Evolutionary conservation across 2,113 vertebrate genomes (phyloP), one percentile per base, ranked within the genome.

Genomic region (Ciconia maguari): DNA sequence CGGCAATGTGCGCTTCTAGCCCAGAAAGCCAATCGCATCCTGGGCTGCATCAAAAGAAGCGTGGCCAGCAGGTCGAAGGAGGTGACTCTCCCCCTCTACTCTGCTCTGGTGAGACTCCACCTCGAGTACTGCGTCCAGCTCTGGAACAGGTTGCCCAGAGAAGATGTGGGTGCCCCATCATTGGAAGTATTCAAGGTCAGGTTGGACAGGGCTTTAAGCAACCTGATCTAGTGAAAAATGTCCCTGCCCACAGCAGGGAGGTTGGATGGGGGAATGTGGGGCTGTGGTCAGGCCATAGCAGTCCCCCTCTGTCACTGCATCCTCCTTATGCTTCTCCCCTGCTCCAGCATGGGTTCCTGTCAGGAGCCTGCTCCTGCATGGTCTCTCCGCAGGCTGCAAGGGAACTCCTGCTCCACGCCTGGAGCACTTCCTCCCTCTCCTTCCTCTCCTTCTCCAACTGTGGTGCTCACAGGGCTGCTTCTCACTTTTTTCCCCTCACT

Each of bases 181-280:
- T 1, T 49, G 22, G 8, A 70, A 16, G 29, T 7, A 11, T 60
- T 71, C 81, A 83, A 29, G 24, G 29, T 10, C 55, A 71, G 36
- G 18, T 1, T 60, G 44, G 29, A 60, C 1, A 0, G 55, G 18
- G 36, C 36, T 51, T 42, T 42, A 18, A 71, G 36, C 30, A 61
- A 71, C 55, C 10, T 71, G 22, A 22, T 27, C 30, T 17, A 51
- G 7, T 29, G 11, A 22, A 51, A 41, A 29, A 51, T 42, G 24
- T 34, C 18, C 24, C 22, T 49, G n/a, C 21, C 26, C 14, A 27
- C 1, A 2, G 17, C 5, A 54, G 16, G 2, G 26, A 4, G 7
- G 24, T 24, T 60, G 46, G 27, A 71, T 4, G 3, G 44, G 44
- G n/a, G 19, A 81, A 66, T 11, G 27, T 32, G 20, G n/a, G 51